Evolutionary conservation across 92 coral and sea anemone species (phyloP).

Genomic region (Umimayanthus chanpuru): DNA sequence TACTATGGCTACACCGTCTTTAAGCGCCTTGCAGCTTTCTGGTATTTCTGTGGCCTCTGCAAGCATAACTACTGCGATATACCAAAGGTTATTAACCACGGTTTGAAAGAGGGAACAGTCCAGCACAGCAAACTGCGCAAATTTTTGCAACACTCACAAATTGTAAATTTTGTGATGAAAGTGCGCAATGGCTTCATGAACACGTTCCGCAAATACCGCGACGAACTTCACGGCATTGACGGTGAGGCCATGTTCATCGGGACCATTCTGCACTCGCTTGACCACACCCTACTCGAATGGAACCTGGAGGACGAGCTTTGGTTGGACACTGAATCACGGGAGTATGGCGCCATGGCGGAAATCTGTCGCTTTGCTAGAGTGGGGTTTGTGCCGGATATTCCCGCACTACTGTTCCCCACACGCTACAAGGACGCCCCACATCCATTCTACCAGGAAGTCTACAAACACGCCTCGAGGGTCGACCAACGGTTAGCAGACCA

Average conservation of each 20-base stretch:
- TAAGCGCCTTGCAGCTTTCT: constrained; percentile 12
- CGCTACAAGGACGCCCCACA: constrained; percentile 26
- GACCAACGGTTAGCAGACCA: constrained; percentile 10
- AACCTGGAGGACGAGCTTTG: constrained; percentile 9
- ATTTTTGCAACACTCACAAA: constrained; percentile 6
- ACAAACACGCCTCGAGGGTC: constrained; percentile 15
- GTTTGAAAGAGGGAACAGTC: constrained; percentile 28
- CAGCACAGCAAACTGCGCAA: constrained; percentile 17
- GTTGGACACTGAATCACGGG: constrained; percentile 13
- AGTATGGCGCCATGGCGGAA: constrained; percentile 31
- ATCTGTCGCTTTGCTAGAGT: constrained; percentile 27
- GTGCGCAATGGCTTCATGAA: constrained; percentile 29
- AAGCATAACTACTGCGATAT: constrained; percentile 19
- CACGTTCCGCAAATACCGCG: constrained; percentile 21
- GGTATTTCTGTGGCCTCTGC: constrained; percentile 28
- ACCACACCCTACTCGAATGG: constrained; percentile 24
- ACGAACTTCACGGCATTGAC: constrained; percentile 31
- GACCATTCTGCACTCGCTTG: constrained; percentile 16
- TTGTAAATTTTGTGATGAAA: constrained; percentile 25
- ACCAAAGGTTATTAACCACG: constrained; percentile 5
- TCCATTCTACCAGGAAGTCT: constrained; percentile 31
- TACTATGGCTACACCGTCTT: constrained; percentile 35
- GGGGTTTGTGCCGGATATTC: constrained; percentile 8
- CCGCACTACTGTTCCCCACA: constrained; percentile 3
- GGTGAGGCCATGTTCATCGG: constrained; percentile 34